Percentiles rank a stretch among this genome's conserved stretches.
These are phyloP conservation scores for Troides oblongomaculatus DNA, from an alignment of 2,888 invertebrate genomes.

Conservation along the genomic window DNA sequence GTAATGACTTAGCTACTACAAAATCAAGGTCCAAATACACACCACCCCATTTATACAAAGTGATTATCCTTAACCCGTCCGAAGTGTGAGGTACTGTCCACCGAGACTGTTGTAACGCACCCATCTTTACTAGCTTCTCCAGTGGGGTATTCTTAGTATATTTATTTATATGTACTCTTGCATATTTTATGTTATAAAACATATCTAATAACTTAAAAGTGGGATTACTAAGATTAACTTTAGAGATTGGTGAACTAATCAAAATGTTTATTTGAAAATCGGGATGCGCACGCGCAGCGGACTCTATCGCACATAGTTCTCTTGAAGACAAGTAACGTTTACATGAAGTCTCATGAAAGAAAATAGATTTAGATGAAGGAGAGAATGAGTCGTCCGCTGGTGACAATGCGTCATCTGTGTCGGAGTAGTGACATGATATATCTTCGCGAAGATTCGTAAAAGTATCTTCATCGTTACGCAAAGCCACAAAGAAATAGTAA, in stretches of 20 bases:
- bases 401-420: conserved; percentile 37
- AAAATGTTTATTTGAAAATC: conserved; percentile 77
- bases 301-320: conserved; percentile 86
- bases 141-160: conserved; percentile 80
- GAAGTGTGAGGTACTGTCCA: conserved; percentile 82
- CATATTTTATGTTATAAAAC: conserved; percentile 74
- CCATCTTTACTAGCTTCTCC: conserved; percentile 72
- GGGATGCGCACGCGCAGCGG: conserved; percentile 82
- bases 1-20: conserved; percentile 81
- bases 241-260: conserved; percentile 64
- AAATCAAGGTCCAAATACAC: conserved; percentile 88
- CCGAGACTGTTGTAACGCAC: conserved; percentile 68
- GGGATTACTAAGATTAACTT: conserved; percentile 40
- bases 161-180: conserved; percentile 69
- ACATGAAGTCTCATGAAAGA: conserved; percentile 85
- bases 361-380: conserved; percentile 73
- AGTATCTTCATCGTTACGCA: no score
- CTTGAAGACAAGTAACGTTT: conserved; percentile 72
- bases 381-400: conserved; percentile 42
- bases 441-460: conserved; percentile 13
- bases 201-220: conserved; percentile 48
- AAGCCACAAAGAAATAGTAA: no score
- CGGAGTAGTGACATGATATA: conserved; percentile 37
- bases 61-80: conserved; percentile 82
- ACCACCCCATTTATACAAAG: conserved; percentile 88